Evolutionary conservation across 2,113 vertebrate genomes (phyloP), one percentile per base, ranked within the genome.

Genomic region (Cyanoderma ruficeps): DNA sequence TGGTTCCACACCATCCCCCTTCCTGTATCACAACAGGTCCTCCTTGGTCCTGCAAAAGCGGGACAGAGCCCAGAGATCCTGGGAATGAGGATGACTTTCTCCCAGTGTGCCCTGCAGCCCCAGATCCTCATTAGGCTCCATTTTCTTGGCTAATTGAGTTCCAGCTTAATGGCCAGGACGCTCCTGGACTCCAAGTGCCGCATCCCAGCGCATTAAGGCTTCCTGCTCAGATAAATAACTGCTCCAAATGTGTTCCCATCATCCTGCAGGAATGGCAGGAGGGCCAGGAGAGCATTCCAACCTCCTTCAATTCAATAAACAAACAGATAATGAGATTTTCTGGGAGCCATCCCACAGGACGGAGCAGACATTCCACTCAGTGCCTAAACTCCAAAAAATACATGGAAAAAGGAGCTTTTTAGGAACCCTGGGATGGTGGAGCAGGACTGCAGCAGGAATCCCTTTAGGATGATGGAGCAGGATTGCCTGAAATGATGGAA

Each of bases 241-340:
- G 59, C 23, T 55, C 84, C 67, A 84, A 91, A 91, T 74, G 55
- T n/a, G 42, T 71, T 93, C 83, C 94, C 72, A 74, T 96, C 81
- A 71, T 80, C 30, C 65, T 50, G 30, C 53, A 71, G 83, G 86
- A 55, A 83, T 76, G 75, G 75, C 86, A 86, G 75, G 72, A 71
- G 75, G 86, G 79, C 89, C 91, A 56, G 67, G 46, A 90, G 37
- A 92, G 61, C 59, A 86, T 96, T 90, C 82, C 67, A 86, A 80
- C 74, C 76, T 79, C 63, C 69, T 55, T 25, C 68, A 92, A 92
- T 88, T 86, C 53, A 92, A 94, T 95, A 55, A 92, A 94, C 68
- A 72, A 89, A 80, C 10, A 22, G 70, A 77, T 52, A 89, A 95
- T 68, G 67, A 68, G 67, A 72, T 88, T 87, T 90, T 60, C 80